These are phyloP conservation scores for Phallusia fumigata DNA, from an alignment of 23 tunicate species.

Conservation along the genomic window DNA sequence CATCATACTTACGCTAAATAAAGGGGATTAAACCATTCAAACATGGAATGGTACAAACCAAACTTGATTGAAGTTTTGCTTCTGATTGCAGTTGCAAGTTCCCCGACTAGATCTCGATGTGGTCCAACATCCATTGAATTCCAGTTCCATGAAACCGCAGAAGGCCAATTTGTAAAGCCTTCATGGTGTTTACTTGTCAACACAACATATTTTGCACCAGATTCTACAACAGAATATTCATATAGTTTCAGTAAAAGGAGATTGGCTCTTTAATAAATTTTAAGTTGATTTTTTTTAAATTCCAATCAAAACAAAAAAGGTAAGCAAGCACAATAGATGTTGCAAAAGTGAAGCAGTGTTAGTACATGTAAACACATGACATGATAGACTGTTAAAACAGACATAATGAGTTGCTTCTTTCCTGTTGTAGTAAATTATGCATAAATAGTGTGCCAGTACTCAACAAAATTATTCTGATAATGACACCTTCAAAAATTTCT, in stretches of 20 bases:
- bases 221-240: constrained; percentile 16
- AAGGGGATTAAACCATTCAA: constrained; percentile 64
- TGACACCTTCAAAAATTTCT: constrained; percentile 59
- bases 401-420: too few relatives aligned
- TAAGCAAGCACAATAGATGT: too few relatives aligned
- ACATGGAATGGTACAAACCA: constrained; percentile 64
- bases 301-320: too few relatives aligned
- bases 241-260: too few relatives aligned
- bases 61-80: constrained; percentile 37
- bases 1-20: constrained; percentile 31
- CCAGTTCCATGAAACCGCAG: constrained; percentile 65
- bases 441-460: too few relatives aligned
- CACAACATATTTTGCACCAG: constrained; percentile 71
- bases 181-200: constrained; percentile 77
- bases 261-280: too few relatives aligned
- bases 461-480: too few relatives aligned
- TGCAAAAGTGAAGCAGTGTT: too few relatives aligned
- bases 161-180: constrained; percentile 83
- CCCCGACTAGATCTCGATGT: constrained; percentile 59
- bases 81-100: constrained; percentile 45
- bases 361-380: too few relatives aligned
- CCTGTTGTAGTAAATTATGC: too few relatives aligned
- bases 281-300: too few relatives aligned
- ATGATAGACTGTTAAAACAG: too few relatives aligned
- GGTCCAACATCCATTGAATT: constrained; percentile 66